Conservation (phyloP, 2,797 vertebrate species). For the Takifugu ocellatus region DNA sequence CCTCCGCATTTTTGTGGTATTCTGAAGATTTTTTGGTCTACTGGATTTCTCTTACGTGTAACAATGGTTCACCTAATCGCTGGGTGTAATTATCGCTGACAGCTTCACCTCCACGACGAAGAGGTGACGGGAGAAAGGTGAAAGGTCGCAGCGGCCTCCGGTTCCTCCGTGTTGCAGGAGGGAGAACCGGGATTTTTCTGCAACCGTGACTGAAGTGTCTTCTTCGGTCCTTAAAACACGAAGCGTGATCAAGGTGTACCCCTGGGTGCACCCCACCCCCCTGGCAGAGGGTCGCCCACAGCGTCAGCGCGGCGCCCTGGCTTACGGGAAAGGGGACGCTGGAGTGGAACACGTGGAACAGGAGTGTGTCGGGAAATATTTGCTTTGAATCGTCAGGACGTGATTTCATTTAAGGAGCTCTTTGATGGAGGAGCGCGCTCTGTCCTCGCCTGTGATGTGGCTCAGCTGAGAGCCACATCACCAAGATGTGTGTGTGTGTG, state of each 20-base stretch:
- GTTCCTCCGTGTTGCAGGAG: no score
- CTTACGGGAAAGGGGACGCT: conserved; percentile 43
- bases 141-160: background rate
- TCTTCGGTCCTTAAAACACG: no score
- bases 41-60: no score
- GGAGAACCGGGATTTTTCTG: no score
- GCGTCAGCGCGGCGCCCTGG: conserved; percentile 31
- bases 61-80: no score
- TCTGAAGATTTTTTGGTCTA: no score
- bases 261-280: conserved; percentile 12
- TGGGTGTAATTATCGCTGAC: no score
- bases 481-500: conserved; percentile 23
- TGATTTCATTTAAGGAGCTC: conserved; percentile 67
- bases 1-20: no score
- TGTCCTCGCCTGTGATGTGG: conserved; percentile 58
- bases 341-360: conserved; percentile 39
- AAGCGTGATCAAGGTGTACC: background rate
- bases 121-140: background rate
- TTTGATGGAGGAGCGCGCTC: conserved; percentile 61
- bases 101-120: no score
- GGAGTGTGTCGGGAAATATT: conserved; percentile 58
- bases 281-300: conserved; percentile 17
- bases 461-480: conserved; percentile 61
- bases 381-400: conserved; percentile 68
- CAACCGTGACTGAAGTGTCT: no score